Evolutionary conservation across 2,113 vertebrate species (phyloP), one percentile per base, ranked within the genome.

Genomic region (Archilochus colubris): DNA sequence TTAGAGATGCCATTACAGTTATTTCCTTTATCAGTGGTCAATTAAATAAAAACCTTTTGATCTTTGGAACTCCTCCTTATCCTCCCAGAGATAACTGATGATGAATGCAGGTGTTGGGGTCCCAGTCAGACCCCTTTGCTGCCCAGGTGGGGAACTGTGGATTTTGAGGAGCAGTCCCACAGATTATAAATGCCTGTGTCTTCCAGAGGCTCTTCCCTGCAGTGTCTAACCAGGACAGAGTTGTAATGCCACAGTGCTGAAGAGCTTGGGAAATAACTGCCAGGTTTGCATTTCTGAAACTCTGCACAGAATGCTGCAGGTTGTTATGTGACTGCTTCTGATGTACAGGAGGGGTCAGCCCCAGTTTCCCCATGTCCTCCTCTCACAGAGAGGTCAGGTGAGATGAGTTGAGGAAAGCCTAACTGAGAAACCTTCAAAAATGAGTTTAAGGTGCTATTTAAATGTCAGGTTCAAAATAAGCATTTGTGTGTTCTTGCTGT

Each of bases 391-490:
- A 38, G 24, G 10, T 18, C 40, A 19, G 54, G 25, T 61, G 57
- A 83, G 73, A 36, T 73, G 28, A 50, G 13, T 63, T 66, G 50
- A 59, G 38, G n/a, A 40, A 84, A 75, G 23, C 10, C 17, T 5
- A 43, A 18, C 17, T 31, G 50, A 21, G 55, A 51, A 89, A 17
- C n/a, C 31, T 66, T 57, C 36, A 33, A 5, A 59, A 30, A 3
- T 12, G 17, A 48, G 22, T 69, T 25, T 12, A 70, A n/a, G 3
- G 0, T 14, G 2, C 22, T 13, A 2, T 9, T 67, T 50, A 53
- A 40, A 28, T 0, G 0, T 51, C 30, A n/a, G 16, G 22, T 75
- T 92, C 12, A 13, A 51, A 50, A 50, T 14, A 27, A 44, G 17
- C 0, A 0, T 16, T 14, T n/a, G 33, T 64, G 14, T 53, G 33